Percentiles rank a stretch among this genome's conserved stretches.
Conservation (phyloP, 2,113 vertebrate genomes). For the Tupaia tana region DNA sequence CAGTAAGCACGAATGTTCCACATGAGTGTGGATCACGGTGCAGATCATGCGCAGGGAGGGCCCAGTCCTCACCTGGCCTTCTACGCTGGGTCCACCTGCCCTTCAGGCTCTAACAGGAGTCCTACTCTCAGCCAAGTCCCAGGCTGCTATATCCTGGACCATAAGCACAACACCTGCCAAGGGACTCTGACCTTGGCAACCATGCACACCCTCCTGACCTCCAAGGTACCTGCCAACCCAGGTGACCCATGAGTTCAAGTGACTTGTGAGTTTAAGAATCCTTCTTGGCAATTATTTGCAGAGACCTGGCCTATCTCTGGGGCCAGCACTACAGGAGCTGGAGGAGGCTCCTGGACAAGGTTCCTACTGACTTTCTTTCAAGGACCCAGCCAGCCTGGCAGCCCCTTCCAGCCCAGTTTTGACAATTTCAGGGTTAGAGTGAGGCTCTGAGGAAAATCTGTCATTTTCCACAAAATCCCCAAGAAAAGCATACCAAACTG, state of each 20-base stretch:
- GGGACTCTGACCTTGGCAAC: background rate
- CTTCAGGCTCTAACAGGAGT: background rate
- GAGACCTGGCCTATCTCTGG: background rate
- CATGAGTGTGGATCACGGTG: no score
- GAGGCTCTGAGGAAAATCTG: background rate
- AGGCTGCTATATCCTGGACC: background rate
- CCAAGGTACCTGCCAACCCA: background rate
- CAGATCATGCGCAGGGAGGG: rapidly evolving
- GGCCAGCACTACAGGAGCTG: background rate
- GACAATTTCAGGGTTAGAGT: background rate
- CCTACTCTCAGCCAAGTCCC: background rate
- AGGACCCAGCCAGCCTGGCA: background rate
- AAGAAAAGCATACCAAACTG: background rate
- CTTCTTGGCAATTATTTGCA: background rate
- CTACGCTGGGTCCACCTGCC: background rate
- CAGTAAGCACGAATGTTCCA: no score
- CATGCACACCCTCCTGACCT: background rate
- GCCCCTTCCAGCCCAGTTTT: background rate
- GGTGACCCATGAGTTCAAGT: background rate
- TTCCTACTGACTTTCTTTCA: background rate
- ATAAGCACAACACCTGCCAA: background rate
- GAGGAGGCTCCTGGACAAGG: no score
- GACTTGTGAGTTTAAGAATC: background rate
- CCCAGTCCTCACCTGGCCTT: background rate
- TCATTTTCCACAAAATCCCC: background rate